A percentile compares a stretch with the other conserved stretches of the same genome.
These are phyloP conservation scores for Temnothorax rugatulus DNA, from an alignment of 2,888 invertebrate genomes.

Conservation along the genomic window DNA sequence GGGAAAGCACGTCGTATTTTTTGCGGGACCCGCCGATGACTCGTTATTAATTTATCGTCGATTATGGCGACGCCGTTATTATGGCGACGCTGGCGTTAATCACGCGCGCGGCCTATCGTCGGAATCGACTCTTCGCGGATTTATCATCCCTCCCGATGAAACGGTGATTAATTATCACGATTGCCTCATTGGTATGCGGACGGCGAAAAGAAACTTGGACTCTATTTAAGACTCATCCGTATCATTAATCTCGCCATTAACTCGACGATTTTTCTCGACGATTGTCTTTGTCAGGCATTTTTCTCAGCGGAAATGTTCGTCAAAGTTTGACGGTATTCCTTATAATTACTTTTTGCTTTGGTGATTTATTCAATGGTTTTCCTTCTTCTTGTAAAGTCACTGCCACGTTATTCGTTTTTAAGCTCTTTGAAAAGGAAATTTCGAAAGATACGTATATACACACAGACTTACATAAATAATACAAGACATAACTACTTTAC, in stretches of 20 bases:
- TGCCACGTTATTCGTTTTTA: not conserved
- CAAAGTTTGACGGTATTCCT: not conserved
- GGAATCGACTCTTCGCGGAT: constrained; percentile 62
- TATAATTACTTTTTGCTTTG: constrained; percentile 15
- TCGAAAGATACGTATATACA: not conserved
- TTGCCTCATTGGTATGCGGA: constrained; percentile 61
- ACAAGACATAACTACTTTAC: not conserved
- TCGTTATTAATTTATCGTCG: constrained; percentile 54
- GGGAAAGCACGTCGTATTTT: constrained; percentile 56
- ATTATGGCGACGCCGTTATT: constrained; percentile 64
- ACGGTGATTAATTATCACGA: constrained; percentile 70
- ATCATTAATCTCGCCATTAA: constrained; percentile 64
- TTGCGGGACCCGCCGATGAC: constrained; percentile 23
- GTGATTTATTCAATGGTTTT: constrained; percentile 12
- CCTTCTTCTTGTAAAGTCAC: not conserved
- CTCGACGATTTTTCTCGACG: constrained; percentile 45
- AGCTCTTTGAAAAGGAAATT: not conserved
- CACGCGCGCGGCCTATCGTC: constrained; percentile 62
- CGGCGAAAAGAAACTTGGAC: constrained; percentile 53
- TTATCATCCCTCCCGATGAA: constrained; percentile 66
- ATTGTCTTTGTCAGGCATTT: constrained; percentile 37
- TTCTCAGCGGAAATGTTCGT: constrained; percentile 5
- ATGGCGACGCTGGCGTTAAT: constrained; percentile 68
- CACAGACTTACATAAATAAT: not conserved
- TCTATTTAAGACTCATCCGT: constrained; percentile 60